These are phyloP conservation scores for Hyaena hyaena DNA, from an alignment of 2,113 vertebrate species.

Conservation along the genomic window DNA sequence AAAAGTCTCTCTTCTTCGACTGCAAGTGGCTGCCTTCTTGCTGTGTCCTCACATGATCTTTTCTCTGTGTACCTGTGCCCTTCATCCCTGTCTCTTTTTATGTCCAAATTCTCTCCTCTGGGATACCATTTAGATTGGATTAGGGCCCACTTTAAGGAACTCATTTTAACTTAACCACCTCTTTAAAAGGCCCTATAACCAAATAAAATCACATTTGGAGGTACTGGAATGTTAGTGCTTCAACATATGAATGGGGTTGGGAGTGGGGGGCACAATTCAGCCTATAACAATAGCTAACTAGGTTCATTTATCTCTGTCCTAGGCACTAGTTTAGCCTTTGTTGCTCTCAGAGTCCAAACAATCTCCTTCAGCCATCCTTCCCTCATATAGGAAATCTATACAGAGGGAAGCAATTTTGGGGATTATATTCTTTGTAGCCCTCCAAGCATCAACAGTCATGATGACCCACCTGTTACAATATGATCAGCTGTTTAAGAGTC, in stretches of 20 bases:
- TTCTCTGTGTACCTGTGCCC: not conserved
- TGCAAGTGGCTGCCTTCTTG: not conserved
- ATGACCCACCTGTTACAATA: not conserved
- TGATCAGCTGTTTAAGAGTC: not conserved
- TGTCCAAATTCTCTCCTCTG: not conserved
- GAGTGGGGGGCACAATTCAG: not conserved
- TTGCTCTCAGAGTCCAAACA: not conserved
- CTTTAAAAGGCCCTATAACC: not conserved
- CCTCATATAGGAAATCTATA: not conserved
- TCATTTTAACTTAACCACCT: not conserved
- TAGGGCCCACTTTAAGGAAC: not conserved
- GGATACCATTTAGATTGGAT: not conserved
- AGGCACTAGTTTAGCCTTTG: not conserved
- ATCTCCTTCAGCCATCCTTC: not conserved
- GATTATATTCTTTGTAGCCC: not conserved
- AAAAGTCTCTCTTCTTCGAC: not conserved
- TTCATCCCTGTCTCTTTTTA: not conserved
- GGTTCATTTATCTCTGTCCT: not conserved
- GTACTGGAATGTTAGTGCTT: not conserved
- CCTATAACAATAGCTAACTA: not conserved
- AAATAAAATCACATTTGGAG: not conserved
- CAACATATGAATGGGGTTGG: not conserved
- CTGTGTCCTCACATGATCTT: not conserved
- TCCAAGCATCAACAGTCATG: not conserved
- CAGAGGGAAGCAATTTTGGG: not conserved